Percentiles rank a stretch among this genome's conserved stretches.
Evolutionary conservation across 2,888 invertebrate genomes (phyloP).

Genomic region (Coecobrya sp.): DNA sequence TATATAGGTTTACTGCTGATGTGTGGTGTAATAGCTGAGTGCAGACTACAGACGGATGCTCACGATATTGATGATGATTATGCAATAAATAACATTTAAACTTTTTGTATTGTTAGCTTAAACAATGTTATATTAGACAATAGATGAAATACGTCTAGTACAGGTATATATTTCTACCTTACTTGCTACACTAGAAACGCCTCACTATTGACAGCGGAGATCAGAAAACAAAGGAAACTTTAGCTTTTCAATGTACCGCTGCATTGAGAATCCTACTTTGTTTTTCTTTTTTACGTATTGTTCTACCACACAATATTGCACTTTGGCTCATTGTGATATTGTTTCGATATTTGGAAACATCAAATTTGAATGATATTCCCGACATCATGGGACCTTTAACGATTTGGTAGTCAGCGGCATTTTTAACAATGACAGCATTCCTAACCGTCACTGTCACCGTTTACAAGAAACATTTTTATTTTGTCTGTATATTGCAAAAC

Average conservation of each 20-base stretch:
- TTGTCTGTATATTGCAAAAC: slow-evolving; percentile 17
- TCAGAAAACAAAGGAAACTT: slow-evolving; percentile 45
- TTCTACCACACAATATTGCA: slow-evolving; percentile 13
- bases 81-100: slow-evolving; percentile 43
- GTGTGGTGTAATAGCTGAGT: not conserved
- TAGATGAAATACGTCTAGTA: not conserved
- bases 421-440: slow-evolving; percentile 15
- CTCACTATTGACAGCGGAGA: slow-evolving; percentile 48
- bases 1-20: not conserved
- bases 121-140: not conserved
- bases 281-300: not conserved
- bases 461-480: slow-evolving; percentile 16
- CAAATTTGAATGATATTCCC: not conserved
- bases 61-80: slow-evolving; percentile 45
- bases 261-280: slow-evolving; percentile 10
- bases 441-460: slow-evolving; percentile 9
- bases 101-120: not conserved
- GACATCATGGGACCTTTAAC: slow-evolving; percentile 9
- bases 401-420: slow-evolving; percentile 4
- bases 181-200: slow-evolving; percentile 43
- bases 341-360: slow-evolving; percentile 39
- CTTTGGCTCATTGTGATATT: slow-evolving; percentile 25
- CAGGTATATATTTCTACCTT: slow-evolving; percentile 11
- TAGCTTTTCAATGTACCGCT: slow-evolving; percentile 36
- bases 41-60: not conserved